Percentiles rank a stretch among this genome's conserved stretches.
phyloP scores from a whole-genome alignment of 2,797 vertebrate species.

The Scyliorhinus canicula region DNA sequence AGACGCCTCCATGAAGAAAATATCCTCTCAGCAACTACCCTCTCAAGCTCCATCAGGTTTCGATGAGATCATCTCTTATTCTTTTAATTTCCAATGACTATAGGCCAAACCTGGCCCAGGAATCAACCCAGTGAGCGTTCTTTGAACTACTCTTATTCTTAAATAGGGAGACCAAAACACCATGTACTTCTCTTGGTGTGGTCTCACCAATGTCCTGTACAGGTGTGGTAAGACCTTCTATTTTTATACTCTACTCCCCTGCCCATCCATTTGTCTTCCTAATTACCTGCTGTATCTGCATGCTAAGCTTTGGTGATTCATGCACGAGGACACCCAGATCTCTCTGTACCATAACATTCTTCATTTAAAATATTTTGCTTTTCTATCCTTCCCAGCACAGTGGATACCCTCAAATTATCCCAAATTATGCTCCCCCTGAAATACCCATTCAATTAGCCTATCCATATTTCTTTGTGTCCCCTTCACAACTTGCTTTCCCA shows the following conservation, averaged over 20 bases:
- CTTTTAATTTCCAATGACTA: too few relatives aligned
- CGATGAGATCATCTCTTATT: too few relatives aligned
- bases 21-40: too few relatives aligned
- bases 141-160: too few relatives aligned
- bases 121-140: too few relatives aligned
- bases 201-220: background rate
- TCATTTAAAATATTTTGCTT: background rate
- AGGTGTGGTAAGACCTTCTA: background rate
- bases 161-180: too few relatives aligned
- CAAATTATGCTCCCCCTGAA: background rate
- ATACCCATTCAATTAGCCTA: too few relatives aligned
- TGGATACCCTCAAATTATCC: background rate
- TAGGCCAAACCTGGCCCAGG: too few relatives aligned
- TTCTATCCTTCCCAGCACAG: background rate
- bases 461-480: background rate
- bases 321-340: too few relatives aligned
- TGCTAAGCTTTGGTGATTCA: background rate
- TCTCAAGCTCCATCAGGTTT: too few relatives aligned
- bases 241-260: background rate
- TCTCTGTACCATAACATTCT: too few relatives aligned
- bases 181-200: background rate
- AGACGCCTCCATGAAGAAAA: too few relatives aligned
- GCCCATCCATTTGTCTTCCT: background rate
- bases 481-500: background rate
- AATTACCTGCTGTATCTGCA: background rate